These are phyloP conservation scores for Sardina pilchardus DNA, from an alignment of 2,113 vertebrate genomes.

Conservation along the genomic window DNA sequence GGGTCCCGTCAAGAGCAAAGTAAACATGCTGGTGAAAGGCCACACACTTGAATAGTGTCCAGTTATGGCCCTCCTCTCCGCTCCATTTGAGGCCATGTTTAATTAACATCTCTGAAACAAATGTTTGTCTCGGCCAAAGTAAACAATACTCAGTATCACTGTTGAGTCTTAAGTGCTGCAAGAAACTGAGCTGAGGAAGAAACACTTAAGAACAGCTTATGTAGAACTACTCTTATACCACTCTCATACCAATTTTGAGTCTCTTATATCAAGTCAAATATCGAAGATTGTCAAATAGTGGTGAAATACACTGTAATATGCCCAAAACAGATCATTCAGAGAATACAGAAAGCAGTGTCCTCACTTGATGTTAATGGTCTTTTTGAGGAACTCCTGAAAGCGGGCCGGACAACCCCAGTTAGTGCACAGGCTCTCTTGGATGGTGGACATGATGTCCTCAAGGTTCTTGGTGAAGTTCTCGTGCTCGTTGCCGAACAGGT, in stretches of 20 bases:
- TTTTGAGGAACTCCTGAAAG: slow-evolving; percentile 76
- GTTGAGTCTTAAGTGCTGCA: neutral
- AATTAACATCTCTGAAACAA: neutral
- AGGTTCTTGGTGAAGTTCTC: slow-evolving; percentile 89
- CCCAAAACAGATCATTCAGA: neutral
- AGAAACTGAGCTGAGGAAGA: neutral
- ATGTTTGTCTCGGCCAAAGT: neutral
- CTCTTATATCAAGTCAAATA: neutral
- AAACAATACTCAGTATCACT: neutral
- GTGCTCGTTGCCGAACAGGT: slow-evolving; percentile 88
- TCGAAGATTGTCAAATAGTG: neutral
- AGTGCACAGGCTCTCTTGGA: slow-evolving; percentile 84
- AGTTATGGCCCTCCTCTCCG: neutral
- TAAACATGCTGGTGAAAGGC: neutral
- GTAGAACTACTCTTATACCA: neutral
- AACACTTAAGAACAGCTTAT: neutral
- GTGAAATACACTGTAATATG: neutral
- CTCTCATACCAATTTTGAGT: neutral
- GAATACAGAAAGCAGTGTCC: neutral
- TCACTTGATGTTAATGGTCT: slow-evolving; percentile 82
- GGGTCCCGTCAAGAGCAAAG: neutral
- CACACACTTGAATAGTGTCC: neutral
- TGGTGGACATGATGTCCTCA: slow-evolving; percentile 83
- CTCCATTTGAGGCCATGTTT: neutral
- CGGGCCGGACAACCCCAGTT: slow-evolving; percentile 78